These are phyloP conservation scores for Diarsia mendica DNA, from an alignment of 2,888 invertebrate genomes.

Conservation along the genomic window DNA sequence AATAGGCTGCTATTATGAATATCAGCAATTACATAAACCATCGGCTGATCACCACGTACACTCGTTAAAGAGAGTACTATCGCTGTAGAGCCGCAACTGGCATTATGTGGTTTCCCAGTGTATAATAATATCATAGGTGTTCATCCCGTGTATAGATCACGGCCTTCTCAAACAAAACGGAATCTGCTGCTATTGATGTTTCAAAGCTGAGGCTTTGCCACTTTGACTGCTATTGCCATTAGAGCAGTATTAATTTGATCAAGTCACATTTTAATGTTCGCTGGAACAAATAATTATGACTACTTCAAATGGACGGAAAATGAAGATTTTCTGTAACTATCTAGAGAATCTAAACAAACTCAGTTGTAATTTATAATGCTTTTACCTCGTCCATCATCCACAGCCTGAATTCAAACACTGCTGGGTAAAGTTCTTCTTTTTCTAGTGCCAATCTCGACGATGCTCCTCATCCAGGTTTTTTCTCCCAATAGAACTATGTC, in stretches of 20 bases:
- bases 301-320: no score
- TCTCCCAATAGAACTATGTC: no score
- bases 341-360: no score
- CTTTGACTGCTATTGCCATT: not conserved
- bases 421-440: no score
- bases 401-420: no score
- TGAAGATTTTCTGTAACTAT: no score
- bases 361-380: no score
- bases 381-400: no score
- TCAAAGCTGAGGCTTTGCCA: slow-evolving; percentile 5
- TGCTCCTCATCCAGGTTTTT: no score
- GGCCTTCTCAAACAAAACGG: slow-evolving; percentile 14
- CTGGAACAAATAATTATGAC: not conserved
- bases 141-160: not conserved
- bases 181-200: not conserved
- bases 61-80: slow-evolving; percentile 15
- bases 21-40: not conserved
- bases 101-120: slow-evolving; percentile 30
- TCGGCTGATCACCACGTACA: not conserved
- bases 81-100: not conserved
- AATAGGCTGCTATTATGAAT: not conserved
- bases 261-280: not conserved
- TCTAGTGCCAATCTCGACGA: no score
- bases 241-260: not conserved
- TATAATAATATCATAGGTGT: slow-evolving; percentile 38